Conservation (phyloP, 2,888 invertebrate genomes). For the Trypoxylon attenuatum region DNA sequence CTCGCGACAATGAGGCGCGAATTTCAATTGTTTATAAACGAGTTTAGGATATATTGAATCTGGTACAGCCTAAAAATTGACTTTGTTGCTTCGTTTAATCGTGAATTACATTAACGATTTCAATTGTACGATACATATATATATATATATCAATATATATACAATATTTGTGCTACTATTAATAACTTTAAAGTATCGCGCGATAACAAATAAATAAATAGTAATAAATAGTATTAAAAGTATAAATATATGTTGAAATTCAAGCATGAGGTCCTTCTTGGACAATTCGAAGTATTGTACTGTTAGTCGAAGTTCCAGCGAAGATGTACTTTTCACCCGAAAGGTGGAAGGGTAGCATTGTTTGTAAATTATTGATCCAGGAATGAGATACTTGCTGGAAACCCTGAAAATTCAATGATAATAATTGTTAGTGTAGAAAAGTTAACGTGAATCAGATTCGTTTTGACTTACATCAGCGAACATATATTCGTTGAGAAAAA, state of each 20-base stretch:
- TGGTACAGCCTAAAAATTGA: too few relatives aligned
- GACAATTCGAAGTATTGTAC: constrained; percentile 57
- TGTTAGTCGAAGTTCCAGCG: constrained; percentile 51
- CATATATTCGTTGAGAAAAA: constrained; percentile 63
- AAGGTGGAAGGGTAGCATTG: constrained; percentile 56
- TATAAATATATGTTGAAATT: neutral
- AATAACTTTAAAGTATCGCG: too few relatives aligned
- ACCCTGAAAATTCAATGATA: constrained; percentile 50
- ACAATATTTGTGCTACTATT: too few relatives aligned
- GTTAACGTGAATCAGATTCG: neutral
- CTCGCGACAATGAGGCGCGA: too few relatives aligned
- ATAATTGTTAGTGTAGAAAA: neutral
- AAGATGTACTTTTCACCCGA: constrained; percentile 56
- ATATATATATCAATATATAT: neutral
- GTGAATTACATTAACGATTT: constrained; percentile 2
- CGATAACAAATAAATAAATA: constrained; percentile 1
- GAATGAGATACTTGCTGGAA: constrained; percentile 56
- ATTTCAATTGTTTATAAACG: too few relatives aligned
- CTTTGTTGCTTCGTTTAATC: neutral
- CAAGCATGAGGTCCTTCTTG: constrained; percentile 48
- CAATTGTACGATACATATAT: neutral
- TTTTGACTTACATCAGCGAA: constrained; percentile 51
- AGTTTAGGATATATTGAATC: too few relatives aligned
- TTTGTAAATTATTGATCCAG: constrained; percentile 52
- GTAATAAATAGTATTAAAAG: neutral